Conservation (phyloP, 2,113 vertebrate species). For the Ailuropoda melanoleuca region DNA sequence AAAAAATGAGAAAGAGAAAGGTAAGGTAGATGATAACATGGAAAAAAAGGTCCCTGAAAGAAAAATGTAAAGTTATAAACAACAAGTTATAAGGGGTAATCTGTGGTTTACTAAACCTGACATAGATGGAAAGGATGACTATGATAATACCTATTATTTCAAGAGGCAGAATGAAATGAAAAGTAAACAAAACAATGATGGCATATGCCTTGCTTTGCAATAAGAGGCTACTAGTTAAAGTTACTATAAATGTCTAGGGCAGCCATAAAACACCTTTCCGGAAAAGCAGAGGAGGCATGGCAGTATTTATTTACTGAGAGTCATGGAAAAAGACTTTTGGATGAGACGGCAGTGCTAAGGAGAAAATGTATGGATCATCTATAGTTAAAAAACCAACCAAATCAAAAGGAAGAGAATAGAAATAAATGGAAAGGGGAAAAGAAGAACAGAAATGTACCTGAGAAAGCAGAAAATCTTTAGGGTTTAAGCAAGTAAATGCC, state of each 20-base stretch:
- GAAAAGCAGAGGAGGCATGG: not conserved
- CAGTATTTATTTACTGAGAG: not conserved
- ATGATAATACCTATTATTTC: conserved; percentile 11
- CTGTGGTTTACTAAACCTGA: not conserved
- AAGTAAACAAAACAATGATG: not conserved
- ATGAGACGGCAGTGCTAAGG: not conserved
- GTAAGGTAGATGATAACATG: not conserved
- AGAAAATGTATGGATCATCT: not conserved
- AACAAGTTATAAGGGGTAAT: not conserved
- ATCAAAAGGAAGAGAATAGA: not conserved
- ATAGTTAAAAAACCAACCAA: not conserved
- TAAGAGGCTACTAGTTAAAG: not conserved
- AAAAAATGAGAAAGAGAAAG: not conserved
- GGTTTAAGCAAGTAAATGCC: not conserved
- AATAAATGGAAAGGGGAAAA: not conserved
- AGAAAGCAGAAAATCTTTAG: not conserved
- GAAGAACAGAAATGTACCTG: not conserved
- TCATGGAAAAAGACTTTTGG: not conserved
- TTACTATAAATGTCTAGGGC: not conserved
- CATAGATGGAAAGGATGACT: not conserved
- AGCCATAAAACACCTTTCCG: not conserved
- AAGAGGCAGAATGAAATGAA: not conserved
- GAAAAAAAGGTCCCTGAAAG: not conserved
- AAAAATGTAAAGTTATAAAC: not conserved
- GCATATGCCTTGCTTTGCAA: not conserved